Conservation (phyloP, 2,113 vertebrate species). For the Agelaius phoeniceus region DNA sequence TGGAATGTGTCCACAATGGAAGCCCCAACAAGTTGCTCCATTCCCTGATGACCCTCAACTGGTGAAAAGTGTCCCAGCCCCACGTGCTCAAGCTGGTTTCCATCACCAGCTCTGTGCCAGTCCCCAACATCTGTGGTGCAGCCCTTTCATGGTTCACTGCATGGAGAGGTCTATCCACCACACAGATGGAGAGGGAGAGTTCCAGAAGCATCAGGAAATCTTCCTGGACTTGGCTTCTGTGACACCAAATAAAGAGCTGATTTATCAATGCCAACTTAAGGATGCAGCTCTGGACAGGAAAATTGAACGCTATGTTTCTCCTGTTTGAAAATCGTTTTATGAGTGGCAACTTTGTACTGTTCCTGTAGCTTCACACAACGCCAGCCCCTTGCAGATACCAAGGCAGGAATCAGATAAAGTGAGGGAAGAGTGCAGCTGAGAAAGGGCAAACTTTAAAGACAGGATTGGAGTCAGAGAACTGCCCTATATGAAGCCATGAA, state of each 20-base stretch:
- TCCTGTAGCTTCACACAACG: neutral
- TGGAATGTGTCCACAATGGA: neutral
- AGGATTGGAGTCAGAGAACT: neutral
- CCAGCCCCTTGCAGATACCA: neutral
- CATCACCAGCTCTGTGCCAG: neutral
- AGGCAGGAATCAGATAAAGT: neutral
- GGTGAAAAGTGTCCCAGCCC: neutral
- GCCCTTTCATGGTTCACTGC: neutral
- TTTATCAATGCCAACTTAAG: slow-evolving; percentile 44
- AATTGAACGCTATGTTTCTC: slow-evolving; percentile 38
- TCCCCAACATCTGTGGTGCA: neutral
- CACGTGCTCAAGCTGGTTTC: neutral
- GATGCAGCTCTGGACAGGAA: slow-evolving; percentile 27
- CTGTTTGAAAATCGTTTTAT: slow-evolving; percentile 47
- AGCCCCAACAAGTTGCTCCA: neutral
- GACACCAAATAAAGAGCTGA: slow-evolving; percentile 4
- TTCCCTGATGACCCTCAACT: neutral
- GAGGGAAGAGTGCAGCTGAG: neutral
- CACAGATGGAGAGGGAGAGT: neutral
- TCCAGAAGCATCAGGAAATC: neutral
- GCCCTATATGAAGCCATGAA: neutral
- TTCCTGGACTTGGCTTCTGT: slow-evolving; percentile 10
- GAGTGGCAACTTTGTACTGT: neutral
- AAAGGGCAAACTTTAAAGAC: neutral
- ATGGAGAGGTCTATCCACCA: neutral